phyloP scores from a whole-genome alignment of 2,113 vertebrate species.

The Anarhynchus alexandrinus region DNA sequence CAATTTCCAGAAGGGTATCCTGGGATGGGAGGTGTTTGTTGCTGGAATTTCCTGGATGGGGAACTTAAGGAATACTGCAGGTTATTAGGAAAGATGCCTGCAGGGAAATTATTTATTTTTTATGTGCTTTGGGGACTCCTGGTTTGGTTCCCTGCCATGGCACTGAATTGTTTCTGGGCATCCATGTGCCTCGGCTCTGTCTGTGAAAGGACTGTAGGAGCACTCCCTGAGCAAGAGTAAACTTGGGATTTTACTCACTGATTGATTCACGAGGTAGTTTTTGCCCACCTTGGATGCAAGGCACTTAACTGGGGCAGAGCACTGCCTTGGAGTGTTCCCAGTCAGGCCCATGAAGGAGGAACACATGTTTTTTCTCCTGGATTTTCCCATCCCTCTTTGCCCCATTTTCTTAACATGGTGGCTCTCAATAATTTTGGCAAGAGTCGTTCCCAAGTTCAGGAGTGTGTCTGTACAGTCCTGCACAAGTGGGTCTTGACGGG shows the following conservation, averaged over 20 bases:
- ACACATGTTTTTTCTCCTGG: neutral
- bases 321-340: neutral
- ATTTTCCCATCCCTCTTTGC: neutral
- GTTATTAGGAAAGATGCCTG: neutral
- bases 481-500: neutral
- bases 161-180: neutral
- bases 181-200: neutral
- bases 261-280: neutral
- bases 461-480: neutral
- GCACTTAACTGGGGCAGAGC: neutral
- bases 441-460: neutral
- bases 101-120: neutral
- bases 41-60: neutral
- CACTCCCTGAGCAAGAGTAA: neutral
- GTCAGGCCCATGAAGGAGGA: neutral
- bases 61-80: neutral
- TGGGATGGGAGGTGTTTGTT: neutral
- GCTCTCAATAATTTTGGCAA: neutral
- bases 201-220: neutral
- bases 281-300: neutral
- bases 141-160: neutral
- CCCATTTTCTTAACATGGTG: neutral
- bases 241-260: neutral
- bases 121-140: neutral
- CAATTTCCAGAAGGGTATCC: neutral